phyloP scores from a whole-genome alignment of 2,888 invertebrate species.

The Eupithecia dodoneata region DNA sequence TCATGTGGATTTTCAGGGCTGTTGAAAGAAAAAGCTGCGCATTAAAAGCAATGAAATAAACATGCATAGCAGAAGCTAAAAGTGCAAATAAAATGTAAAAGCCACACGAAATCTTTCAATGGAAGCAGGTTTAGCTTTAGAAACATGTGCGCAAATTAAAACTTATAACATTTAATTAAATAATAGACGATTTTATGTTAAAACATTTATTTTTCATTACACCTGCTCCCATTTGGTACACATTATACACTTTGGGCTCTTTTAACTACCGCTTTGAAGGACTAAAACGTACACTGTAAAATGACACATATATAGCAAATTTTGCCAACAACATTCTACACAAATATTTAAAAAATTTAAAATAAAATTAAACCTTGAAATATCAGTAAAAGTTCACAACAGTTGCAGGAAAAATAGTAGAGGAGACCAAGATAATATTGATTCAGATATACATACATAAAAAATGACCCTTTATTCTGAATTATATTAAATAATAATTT shows the following conservation, averaged over 20 bases:
- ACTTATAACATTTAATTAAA: constrained; percentile 39
- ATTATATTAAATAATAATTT: background rate
- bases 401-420: background rate
- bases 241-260: constrained; percentile 30
- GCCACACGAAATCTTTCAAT: constrained; percentile 55
- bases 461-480: background rate
- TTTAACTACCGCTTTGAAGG: constrained; percentile 29
- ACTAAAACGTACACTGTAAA: background rate
- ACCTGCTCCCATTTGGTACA: constrained; percentile 48
- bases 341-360: no score
- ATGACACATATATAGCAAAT: background rate
- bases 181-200: constrained; percentile 34
- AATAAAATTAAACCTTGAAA: background rate
- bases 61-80: constrained; percentile 53
- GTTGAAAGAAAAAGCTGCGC: constrained; percentile 49
- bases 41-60: constrained; percentile 40
- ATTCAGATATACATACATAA: background rate
- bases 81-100: constrained; percentile 41
- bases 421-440: background rate
- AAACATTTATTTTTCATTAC: constrained; percentile 42
- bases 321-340: background rate
- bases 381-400: background rate
- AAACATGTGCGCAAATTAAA: constrained; percentile 25
- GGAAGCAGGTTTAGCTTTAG: constrained; percentile 71
- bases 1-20: constrained; percentile 52